Evolutionary conservation across 2,888 invertebrate genomes (phyloP), one percentile per base, ranked within the genome.

Genomic region (Brachypalpus laphriformis): DNA sequence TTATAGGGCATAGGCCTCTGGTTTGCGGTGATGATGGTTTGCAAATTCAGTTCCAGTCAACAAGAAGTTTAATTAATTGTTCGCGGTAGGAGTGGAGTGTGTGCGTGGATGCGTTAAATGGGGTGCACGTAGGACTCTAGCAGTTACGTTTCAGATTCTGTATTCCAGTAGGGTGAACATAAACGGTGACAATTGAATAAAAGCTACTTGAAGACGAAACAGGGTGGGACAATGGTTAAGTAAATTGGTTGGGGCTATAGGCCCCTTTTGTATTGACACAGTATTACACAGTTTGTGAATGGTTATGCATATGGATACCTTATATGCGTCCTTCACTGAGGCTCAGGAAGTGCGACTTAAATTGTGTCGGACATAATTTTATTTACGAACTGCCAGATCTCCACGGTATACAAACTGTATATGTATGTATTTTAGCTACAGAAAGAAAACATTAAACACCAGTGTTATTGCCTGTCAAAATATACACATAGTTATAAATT

Each of bases 11-110:
- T 56, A 11, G 22, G 22, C 42, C 16, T 40, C 40, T 2, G 6
- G 22, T 20, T 8, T n/a, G 3, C 14, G 37, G 31, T 51, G 34
- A 8, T 14, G 56, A 56, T 57, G 75, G 65, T 18, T 28, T 25
- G 65, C 65, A 40, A 76, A 74, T 74, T 65, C 37, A 63, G 56
- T 57, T 76, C 37, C 59, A 59, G 57, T 9, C 68, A 42, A 75
- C 56, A 47, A 37, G 57, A 49, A 28, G 65, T 59, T 76, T 16
- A 59, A 76, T 76, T 68, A 68, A 76, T 40, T 66, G 66, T 11
- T 40, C 34, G 16, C 45, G 40, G 51, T 14, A 54, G 51, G 22
- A 18, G 11, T 5, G 42, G 20, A 28, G 18, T 16, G 51, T 37
- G 20, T 3, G 54, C n/a, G 25, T 6, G 20, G 14, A 56, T 45